phyloP scores from a whole-genome alignment of 2,888 invertebrate genomes.

The Papilio protenor region DNA sequence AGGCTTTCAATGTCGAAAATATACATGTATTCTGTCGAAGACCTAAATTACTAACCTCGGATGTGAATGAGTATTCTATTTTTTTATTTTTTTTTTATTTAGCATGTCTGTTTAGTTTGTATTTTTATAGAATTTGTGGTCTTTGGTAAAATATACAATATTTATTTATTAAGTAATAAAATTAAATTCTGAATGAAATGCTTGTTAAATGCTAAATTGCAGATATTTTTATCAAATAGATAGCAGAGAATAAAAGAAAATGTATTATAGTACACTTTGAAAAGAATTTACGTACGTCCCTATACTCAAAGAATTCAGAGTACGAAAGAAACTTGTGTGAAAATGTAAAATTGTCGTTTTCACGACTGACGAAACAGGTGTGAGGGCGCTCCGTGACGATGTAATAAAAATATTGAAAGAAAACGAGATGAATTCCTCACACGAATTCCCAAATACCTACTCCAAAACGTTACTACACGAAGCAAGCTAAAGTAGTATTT shows the following conservation, averaged over 20 bases:
- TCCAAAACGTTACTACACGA: conserved; percentile 29
- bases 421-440: conserved; percentile 59
- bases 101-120: not conserved
- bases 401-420: conserved; percentile 66
- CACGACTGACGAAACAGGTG: conserved; percentile 73
- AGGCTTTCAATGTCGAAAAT: conserved; percentile 1
- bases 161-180: not conserved
- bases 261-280: conserved; percentile 42
- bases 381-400: conserved; percentile 60
- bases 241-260: conserved; percentile 27
- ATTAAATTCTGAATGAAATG: not conserved
- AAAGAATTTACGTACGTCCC: conserved; percentile 35
- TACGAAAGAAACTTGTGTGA: conserved; percentile 66
- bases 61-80: not conserved
- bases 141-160: not conserved
- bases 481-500: conserved; percentile 22
- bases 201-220: not conserved
- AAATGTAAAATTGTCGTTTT: conserved; percentile 79
- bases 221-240: not conserved
- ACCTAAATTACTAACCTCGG: conserved; percentile 11
- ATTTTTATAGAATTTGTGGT: not conserved
- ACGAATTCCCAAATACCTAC: conserved; percentile 47
- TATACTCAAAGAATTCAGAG: conserved; percentile 57
- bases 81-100: not conserved
- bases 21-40: not conserved